Base-by-base conservation (phyloP, 2,888 invertebrate genomes). In the Neria commutata region DNA sequence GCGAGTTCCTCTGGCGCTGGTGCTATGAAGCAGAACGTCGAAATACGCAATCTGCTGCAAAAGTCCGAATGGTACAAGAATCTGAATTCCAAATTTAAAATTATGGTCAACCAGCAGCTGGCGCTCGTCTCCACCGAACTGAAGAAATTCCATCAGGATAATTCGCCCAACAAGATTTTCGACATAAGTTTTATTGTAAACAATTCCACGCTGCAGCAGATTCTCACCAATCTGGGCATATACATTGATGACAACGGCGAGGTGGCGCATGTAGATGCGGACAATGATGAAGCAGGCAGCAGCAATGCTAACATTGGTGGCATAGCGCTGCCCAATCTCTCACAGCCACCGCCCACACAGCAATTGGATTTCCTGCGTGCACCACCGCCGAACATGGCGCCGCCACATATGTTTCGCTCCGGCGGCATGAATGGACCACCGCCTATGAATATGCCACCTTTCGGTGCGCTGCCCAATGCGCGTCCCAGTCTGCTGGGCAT, bases 51-150 rank as follows among this genome's bases (percentile, higher is more conserved):
- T 61, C 78, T 89, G 65, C 77, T 89, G 53, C 89, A 89, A 78
- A 86, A 85, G 72, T 89, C 89, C 0, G 85, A 84, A 56, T 90
- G 90, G 86, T 90, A 89, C 73, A 88, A 87, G 74, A 88, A 88
- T 62, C 81, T 90, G 48, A 89, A 89, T 68, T 88, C 88, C 56
- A 89, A 88, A 64, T 88, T 88, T 74, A 90, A 90, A 80, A 85
- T 90, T 67, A 85, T 87, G 79, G 86, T 89, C 0, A 90, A 89
- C 73, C 88, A 89, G 71, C 85, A 90, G 74, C 77, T 90, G 70
- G 86, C 87, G 1, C 83, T 86, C 24, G 84, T 88, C 11, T 86
- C 88, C 6, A 86, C 85, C 65, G 85, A 85, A 77, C 79, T 87
- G 21, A 87, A 88, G 74, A 86, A 85, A 68, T 85, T 84, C 66